Percentiles rank a stretch among this genome's conserved stretches.
Conservation (phyloP, 2,888 invertebrate genomes). For the Dorcus parallelipipedus region DNA sequence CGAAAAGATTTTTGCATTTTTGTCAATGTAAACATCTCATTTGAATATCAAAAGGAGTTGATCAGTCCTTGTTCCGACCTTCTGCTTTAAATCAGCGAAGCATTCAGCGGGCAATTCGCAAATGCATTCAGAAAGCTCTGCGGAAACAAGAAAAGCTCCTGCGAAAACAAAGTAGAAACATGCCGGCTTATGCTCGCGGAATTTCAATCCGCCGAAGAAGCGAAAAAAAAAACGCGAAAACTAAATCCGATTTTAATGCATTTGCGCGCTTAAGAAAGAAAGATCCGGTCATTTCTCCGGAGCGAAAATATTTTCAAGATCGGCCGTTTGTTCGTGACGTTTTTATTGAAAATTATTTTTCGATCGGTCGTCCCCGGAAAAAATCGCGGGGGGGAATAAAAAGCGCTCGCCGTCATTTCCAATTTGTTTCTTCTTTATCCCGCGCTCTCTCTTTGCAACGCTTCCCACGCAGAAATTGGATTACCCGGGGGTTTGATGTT, state of each 20-base stretch:
- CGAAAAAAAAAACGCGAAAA: background rate
- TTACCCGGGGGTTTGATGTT: too few species aligned
- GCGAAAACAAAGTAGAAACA: conserved; percentile 1
- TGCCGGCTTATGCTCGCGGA: background rate
- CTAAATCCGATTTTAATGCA: conserved; percentile 1
- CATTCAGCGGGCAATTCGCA: background rate
- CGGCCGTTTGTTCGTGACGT: conserved; percentile 41
- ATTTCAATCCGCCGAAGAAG: background rate
- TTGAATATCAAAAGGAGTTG: conserved; percentile 7
- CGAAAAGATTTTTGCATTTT: conserved; percentile 1
- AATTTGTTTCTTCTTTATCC: background rate
- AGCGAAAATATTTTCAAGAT: conserved; percentile 37
- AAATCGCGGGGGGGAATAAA: background rate
- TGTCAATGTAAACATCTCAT: conserved; percentile 2
- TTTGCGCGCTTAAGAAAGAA: background rate
- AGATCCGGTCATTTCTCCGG: background rate
- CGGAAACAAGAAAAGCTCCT: background rate
- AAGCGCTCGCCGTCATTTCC: background rate
- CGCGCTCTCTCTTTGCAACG: too few species aligned
- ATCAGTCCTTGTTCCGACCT: conserved; percentile 5
- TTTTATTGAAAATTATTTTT: conserved; percentile 45
- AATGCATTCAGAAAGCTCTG: background rate
- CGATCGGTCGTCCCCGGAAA: conserved; percentile 26
- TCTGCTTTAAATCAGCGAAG: conserved; percentile 4
- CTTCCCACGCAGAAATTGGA: too few species aligned